Conservation (phyloP, 2,797 vertebrate genomes). For the Pelochelys cantorii region DNA sequence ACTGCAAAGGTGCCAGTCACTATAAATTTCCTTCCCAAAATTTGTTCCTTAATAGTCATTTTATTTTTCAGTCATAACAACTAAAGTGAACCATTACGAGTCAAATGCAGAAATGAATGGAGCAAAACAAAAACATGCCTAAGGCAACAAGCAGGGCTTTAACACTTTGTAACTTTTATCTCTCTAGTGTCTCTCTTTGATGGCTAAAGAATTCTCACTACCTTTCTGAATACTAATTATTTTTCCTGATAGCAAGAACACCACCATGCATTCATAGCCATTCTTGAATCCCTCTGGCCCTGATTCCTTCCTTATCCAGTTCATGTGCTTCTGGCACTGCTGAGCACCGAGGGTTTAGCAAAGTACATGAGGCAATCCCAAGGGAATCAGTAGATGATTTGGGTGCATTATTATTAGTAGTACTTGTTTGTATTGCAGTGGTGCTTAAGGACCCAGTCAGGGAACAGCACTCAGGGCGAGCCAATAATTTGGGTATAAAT, state of each 20-base stretch:
- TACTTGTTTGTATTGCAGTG: background rate
- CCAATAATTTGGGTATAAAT: background rate
- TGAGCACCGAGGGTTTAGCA: background rate
- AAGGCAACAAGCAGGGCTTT: conserved; percentile 46
- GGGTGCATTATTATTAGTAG: background rate
- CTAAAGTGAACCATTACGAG: conserved; percentile 65
- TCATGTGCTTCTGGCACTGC: background rate
- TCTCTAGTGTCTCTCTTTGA: conserved; percentile 58
- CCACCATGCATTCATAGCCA: background rate
- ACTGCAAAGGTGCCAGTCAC: conserved; percentile 38
- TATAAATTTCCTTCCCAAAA: conserved; percentile 34
- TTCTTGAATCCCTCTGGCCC: conserved; percentile 24
- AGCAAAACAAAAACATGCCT: conserved; percentile 68
- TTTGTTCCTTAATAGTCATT: conserved; percentile 63
- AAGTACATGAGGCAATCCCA: background rate
- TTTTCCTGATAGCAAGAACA: conserved; percentile 13
- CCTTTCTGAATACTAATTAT: conserved; percentile 35
- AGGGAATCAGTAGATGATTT: background rate
- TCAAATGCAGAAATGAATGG: conserved; percentile 66
- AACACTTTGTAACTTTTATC: conserved; percentile 61
- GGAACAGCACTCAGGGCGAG: background rate
- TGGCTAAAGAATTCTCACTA: conserved; percentile 59
- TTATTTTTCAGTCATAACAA: conserved; percentile 57
- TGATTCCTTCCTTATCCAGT: background rate
- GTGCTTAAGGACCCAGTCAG: background rate